Conservation (phyloP, 2,113 vertebrate genomes). For the Bos javanicus region DNA sequence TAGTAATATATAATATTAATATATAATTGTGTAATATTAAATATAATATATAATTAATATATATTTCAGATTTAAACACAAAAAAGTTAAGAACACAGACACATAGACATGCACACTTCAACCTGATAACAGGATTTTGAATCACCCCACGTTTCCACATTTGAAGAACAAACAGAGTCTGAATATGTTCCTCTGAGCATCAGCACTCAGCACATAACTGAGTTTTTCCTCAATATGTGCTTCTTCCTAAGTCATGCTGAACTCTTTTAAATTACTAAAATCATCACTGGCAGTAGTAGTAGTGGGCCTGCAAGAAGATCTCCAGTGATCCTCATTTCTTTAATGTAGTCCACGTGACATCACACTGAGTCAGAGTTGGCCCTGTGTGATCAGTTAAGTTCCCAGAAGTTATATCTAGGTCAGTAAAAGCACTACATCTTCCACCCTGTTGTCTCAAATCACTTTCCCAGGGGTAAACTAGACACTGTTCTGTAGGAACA, state of each 20-base stretch:
- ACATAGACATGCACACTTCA: too few relatives aligned
- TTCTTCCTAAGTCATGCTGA: neutral
- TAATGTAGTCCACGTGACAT: fast-evolving
- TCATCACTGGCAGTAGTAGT: fast-evolving
- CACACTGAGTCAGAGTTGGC: fast-evolving
- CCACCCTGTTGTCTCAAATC: neutral
- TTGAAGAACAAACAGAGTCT: neutral
- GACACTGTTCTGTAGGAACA: neutral
- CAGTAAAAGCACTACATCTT: neutral
- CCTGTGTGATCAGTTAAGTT: fast-evolving
- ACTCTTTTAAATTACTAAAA: neutral
- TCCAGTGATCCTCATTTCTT: too few relatives aligned
- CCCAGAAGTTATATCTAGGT: fast-evolving
- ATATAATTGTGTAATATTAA: neutral
- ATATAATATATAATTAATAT: neutral
- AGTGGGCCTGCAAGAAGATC: neutral
- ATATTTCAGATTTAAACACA: neutral
- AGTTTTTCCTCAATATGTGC: neutral
- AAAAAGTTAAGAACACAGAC: neutral
- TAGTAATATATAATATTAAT: too few relatives aligned
- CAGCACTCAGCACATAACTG: fast-evolving
- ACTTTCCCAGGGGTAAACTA: neutral
- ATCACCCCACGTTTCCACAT: neutral
- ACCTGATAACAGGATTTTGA: neutral
- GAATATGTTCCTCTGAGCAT: too few relatives aligned